Conservation (phyloP, 2,888 invertebrate genomes). For the Diachrysia chrysitis region DNA sequence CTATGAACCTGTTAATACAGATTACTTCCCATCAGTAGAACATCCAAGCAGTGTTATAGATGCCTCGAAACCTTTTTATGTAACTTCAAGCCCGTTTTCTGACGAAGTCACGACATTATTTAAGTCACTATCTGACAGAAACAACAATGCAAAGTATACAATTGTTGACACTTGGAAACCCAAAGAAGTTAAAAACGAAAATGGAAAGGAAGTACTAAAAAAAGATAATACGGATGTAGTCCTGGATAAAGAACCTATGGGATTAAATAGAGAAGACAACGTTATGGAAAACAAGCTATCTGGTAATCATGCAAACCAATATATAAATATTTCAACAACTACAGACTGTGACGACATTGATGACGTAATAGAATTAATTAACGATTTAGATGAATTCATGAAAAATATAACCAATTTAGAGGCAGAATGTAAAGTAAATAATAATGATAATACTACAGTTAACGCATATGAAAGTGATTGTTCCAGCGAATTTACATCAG, state of each 20-base stretch:
- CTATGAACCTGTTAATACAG: constrained; percentile 40
- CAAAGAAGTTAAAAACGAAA: constrained; percentile 11
- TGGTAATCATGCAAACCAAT: constrained; percentile 7
- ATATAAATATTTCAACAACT: constrained; percentile 13
- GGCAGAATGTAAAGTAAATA: constrained; percentile 7
- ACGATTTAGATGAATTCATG: constrained; percentile 30
- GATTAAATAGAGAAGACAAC: constrained; percentile 7
- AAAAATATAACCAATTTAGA: constrained; percentile 24
- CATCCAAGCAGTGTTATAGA: constrained; percentile 70
- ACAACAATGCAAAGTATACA: constrained; percentile 31
- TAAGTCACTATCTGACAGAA: constrained; percentile 43
- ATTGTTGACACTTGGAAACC: constrained; percentile 16
- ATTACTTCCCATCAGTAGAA: constrained; percentile 68
- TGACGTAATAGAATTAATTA: constrained; percentile 23
- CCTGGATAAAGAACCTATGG: constrained; percentile 5
- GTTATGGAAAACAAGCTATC: not conserved
- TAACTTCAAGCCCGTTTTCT: constrained; percentile 69
- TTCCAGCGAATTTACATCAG: constrained; percentile 30
- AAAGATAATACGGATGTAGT: constrained; percentile 26
- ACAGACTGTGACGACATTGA: constrained; percentile 20
- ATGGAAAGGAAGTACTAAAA: constrained; percentile 21
- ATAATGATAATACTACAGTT: constrained; percentile 10
- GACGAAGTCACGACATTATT: constrained; percentile 70
- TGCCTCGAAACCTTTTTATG: constrained; percentile 72
- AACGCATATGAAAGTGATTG: constrained; percentile 19